These are phyloP conservation scores for Pelodytes ibericus DNA, from an alignment of 2,797 vertebrate genomes.

Conservation along the genomic window DNA sequence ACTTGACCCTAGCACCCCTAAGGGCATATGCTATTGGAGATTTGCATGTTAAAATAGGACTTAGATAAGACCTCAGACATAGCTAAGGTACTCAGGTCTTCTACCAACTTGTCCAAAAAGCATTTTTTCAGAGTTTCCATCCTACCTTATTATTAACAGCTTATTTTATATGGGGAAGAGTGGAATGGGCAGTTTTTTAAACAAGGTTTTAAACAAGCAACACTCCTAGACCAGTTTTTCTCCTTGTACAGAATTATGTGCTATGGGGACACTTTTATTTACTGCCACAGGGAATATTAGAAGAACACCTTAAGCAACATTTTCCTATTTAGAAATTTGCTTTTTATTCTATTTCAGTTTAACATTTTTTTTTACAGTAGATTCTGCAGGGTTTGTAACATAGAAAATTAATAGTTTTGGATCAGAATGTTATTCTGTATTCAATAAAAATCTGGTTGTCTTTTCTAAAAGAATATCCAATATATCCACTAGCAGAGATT, in stretches of 20 bases:
- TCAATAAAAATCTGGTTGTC: too few relatives aligned
- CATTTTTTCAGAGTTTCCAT: background rate
- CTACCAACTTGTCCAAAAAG: slow-evolving; percentile 4
- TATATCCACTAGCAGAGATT: too few relatives aligned
- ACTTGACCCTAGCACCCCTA: slow-evolving; percentile 44
- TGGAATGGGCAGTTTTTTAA: too few relatives aligned
- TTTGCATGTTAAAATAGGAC: slow-evolving; percentile 47
- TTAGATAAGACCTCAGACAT: slow-evolving; percentile 23
- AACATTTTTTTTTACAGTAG: too few relatives aligned
- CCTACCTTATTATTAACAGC: slow-evolving; percentile 1
- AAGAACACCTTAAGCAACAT: too few relatives aligned
- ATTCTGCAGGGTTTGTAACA: too few relatives aligned
- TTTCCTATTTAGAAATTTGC: too few relatives aligned
- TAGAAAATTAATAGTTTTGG: too few relatives aligned
- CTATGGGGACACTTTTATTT: background rate
- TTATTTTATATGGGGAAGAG: background rate
- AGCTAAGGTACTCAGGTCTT: background rate
- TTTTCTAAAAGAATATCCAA: too few relatives aligned
- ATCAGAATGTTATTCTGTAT: too few relatives aligned
- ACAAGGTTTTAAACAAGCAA: background rate
- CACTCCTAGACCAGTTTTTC: background rate
- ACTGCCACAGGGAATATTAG: too few relatives aligned
- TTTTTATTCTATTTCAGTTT: too few relatives aligned
- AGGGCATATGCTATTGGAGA: slow-evolving; percentile 41
- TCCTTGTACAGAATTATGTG: background rate